Evolutionary conservation across 2,888 invertebrate species (phyloP).

Genomic region (Epinotia bilunana): DNA sequence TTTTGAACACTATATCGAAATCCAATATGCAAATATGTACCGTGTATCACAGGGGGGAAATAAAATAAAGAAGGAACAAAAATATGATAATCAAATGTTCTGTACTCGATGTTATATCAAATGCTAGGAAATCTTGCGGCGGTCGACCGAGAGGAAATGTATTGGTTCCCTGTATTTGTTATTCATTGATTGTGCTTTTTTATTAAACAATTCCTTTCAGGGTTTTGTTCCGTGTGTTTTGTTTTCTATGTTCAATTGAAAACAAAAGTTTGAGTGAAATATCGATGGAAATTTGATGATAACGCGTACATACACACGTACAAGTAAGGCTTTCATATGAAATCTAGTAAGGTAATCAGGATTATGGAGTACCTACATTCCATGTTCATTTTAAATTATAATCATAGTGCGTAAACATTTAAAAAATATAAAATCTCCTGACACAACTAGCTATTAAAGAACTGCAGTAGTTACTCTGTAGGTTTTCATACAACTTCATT

Average conservation of each 20-base stretch:
- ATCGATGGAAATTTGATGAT: background rate
- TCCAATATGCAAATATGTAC: constrained; percentile 78
- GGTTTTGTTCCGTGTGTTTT: constrained; percentile 19
- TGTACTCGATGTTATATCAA: constrained; percentile 64
- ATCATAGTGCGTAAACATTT: no score
- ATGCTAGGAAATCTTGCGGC: constrained; percentile 57
- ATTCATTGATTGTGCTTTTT: constrained; percentile 48
- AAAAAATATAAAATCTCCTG: no score
- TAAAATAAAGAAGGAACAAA: constrained; percentile 70
- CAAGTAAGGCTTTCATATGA: no score
- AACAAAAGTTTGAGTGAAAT: background rate
- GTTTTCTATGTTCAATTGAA: constrained; percentile 29
- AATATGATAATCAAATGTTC: constrained; percentile 80
- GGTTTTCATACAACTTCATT: no score
- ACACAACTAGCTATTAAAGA: no score
- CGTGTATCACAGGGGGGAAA: constrained; percentile 77
- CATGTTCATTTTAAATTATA: no score
- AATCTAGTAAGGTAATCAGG: no score
- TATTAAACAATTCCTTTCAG: constrained; percentile 35
- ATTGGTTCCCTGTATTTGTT: constrained; percentile 46
- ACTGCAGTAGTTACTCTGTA: no score
- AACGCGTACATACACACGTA: background rate
- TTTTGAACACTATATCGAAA: constrained; percentile 75
- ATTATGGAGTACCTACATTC: no score
- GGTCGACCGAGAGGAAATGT: constrained; percentile 50